Conservation (phyloP, 2,797 vertebrate species). For the Tragelaphus eurycerus region DNA sequence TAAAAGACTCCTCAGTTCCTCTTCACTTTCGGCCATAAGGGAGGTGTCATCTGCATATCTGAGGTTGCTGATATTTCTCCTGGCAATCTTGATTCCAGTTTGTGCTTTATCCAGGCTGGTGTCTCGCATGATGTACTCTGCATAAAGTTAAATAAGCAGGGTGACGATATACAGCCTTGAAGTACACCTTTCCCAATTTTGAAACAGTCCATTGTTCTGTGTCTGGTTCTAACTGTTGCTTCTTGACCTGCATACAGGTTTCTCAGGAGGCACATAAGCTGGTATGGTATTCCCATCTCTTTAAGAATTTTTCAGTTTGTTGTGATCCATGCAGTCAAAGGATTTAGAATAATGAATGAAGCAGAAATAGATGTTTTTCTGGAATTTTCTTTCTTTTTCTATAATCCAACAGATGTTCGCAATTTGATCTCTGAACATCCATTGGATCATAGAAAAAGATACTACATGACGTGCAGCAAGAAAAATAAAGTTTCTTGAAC, state of each 20-base stretch:
- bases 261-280: not conserved
- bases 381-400: not conserved
- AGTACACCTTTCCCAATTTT: not conserved
- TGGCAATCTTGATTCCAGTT: not conserved
- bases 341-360: not conserved
- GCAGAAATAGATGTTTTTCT: not conserved
- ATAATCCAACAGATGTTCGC: not conserved
- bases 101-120: not conserved
- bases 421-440: not conserved
- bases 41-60: not conserved
- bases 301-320: not conserved
- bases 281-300: not conserved
- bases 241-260: not conserved
- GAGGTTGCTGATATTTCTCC: not conserved
- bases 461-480: not conserved
- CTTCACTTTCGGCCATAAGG: not conserved
- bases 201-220: fast-evolving
- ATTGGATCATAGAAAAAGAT: not conserved
- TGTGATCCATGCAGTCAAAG: not conserved
- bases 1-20: not conserved
- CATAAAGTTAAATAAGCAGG: not conserved
- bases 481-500: not conserved
- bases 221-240: not conserved
- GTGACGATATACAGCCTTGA: not conserved
- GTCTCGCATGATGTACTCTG: not conserved